Evolutionary conservation across 2,797 vertebrate genomes (phyloP).

Genomic region (Coregonus sp.): DNA sequence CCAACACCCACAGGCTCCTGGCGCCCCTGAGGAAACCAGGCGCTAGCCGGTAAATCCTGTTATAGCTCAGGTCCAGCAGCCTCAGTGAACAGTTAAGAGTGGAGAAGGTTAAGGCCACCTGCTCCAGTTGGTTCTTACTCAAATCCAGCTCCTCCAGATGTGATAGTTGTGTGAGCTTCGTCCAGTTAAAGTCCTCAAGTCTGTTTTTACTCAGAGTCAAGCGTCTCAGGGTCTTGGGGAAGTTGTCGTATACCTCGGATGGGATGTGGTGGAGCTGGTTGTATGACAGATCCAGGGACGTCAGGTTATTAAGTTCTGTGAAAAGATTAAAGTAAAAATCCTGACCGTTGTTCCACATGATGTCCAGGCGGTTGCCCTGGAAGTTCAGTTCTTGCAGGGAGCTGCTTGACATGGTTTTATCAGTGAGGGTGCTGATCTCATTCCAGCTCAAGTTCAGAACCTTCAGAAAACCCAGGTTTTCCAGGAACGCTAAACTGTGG

Average conservation of each 20-base stretch:
- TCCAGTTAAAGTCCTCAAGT: constrained; percentile 57
- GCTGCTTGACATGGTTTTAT: constrained; percentile 36
- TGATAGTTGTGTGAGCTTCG: constrained; percentile 38
- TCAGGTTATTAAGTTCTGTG: constrained; percentile 43
- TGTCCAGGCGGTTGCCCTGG: constrained; percentile 64
- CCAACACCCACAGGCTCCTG: constrained; percentile 45
- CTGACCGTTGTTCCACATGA: constrained; percentile 48
- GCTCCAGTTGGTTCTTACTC: constrained; percentile 55
- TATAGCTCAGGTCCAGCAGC: constrained; percentile 56
- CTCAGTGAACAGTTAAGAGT: constrained; percentile 47
- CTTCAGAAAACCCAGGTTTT: constrained; percentile 58
- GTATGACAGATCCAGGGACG: constrained; percentile 55
- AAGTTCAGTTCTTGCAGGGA: constrained; percentile 62
- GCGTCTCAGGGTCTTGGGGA: constrained; percentile 48
- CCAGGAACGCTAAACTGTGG: constrained; percentile 53
- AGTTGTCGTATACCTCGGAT: constrained; percentile 38
- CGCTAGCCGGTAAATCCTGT: constrained; percentile 54
- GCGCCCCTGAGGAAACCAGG: constrained; percentile 38
- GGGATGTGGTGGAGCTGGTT: constrained; percentile 55
- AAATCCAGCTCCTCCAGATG: constrained; percentile 54
- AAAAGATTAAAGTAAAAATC: constrained; percentile 53
- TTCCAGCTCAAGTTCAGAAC: constrained; percentile 66
- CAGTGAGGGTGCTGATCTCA: constrained; percentile 62
- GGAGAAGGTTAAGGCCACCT: constrained; percentile 32
- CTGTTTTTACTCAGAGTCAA: constrained; percentile 50